Evolutionary conservation across 2,888 invertebrate species (phyloP), one percentile per base, ranked within the genome.

Genomic region (Chaitophorus viminalis): DNA sequence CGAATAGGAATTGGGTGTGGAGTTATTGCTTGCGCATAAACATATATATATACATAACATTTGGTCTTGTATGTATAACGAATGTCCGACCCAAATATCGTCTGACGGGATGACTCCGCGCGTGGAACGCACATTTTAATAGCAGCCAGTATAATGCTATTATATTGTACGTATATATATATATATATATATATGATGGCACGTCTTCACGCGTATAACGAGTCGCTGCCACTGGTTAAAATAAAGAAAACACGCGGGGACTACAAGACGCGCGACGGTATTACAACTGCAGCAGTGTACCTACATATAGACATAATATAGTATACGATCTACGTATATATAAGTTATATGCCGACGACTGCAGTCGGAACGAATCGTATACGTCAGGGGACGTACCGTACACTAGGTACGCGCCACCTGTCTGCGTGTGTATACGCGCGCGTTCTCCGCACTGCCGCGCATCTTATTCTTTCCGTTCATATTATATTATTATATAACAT

Each of bases 331-430:
- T n/a, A n/a, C n/a, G n/a, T n/a, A n/a, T n/a, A n/a, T n/a, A n/a
- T n/a, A n/a, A n/a, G n/a, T n/a, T 14, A 33, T 72, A 33, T 14
- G 54, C 31, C 46, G 70, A 72, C 52, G 84, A 70, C 65, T 72
- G 1, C 46, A 46, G 70, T 87, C 60, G 86, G 79, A 87, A 87
- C 86, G 86, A 87, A 87, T 87, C 60, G 83, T 70, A 25, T 39
- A n/a, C n/a, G n/a, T n/a, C n/a, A n/a, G n/a, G n/a, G n/a, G n/a
- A n/a, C n/a, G n/a, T n/a, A n/a, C n/a, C n/a, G n/a, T n/a, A n/a
- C n/a, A n/a, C n/a, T 81, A 79, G 79, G 86, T 79, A 79, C 81
- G 74, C 54, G 74, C 86, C 79, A 87, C 86, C 86, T 87, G 86
- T 81, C 60, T 60, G 72, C 54, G 46, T n/a, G n/a, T n/a, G n/a